Evolutionary conservation across 2,797 vertebrate genomes (phyloP), one percentile per base, ranked within the genome.

Genomic region (Heterohyrax brucei): DNA sequence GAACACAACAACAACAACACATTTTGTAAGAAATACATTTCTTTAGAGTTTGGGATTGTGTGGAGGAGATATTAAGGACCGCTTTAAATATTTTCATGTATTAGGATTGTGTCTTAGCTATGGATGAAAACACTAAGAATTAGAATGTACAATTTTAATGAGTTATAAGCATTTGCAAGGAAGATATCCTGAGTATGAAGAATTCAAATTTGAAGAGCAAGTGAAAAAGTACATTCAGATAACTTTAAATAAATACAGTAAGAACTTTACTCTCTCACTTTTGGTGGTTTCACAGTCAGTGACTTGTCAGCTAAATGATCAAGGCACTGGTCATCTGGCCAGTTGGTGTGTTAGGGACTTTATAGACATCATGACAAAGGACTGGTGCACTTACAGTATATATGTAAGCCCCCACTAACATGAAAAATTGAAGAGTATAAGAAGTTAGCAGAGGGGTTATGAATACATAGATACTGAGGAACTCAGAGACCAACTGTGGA

Each of bases 161-260:
- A 77, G 59, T 90, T 88, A 26, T 46, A 93, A 24, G 10, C 10
- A 24, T 56, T 62, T 53, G 13, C 53, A 39, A 16, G 30, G n/a
- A 86, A 61, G 28, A 75, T 39, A 87, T 53, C 7, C 8, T 64
- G 16, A 91, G 81, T 9, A 30, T 13, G 2, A 10, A 85, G 5
- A 94, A 89, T 53, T 83, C 24, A 73, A 39, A 87, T 77, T 44
- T 87, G 12, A 92, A 44, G 44, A 6, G 22, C 72, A 26, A 87
- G 53, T 85, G 30, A 79, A 92, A 87, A 73, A 70, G 9, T 73
- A 5, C 64, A 53, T 4, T 64, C 33, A 78, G 30, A 28, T 64
- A 9, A 61, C 10, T 48, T 76, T 87, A 62, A 91, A 72, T 7
- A 92, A 30, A 78, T 48, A 78, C 28, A 85, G 1, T 30, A 76